Conservation (phyloP, 2,797 vertebrate species). For the Notamacropus eugenii region DNA sequence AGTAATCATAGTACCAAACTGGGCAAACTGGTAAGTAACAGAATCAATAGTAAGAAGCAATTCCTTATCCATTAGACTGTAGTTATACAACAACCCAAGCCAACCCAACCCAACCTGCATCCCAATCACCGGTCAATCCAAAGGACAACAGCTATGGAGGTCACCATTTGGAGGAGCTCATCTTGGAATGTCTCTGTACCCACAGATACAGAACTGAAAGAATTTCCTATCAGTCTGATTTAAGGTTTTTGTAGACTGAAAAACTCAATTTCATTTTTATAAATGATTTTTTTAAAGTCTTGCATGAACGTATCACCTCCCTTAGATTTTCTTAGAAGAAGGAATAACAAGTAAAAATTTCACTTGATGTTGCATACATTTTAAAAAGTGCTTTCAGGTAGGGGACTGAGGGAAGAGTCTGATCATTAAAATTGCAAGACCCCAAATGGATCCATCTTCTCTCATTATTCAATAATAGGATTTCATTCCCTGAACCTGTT, state of each 20-base stretch:
- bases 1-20: background rate
- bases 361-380: background rate
- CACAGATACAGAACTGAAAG: slow-evolving; percentile 2
- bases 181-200: background rate
- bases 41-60: background rate
- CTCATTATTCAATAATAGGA: background rate
- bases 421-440: background rate
- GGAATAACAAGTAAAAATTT: slow-evolving; percentile 17
- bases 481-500: background rate
- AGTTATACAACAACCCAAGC: background rate
- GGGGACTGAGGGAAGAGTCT: background rate
- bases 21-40: background rate
- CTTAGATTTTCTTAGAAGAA: slow-evolving; percentile 13
- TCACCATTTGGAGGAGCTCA: background rate
- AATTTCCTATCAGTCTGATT: background rate
- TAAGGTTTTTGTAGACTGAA: slow-evolving; percentile 29
- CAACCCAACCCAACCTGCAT: background rate
- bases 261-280: background rate
- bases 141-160: background rate
- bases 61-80: background rate
- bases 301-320: slow-evolving; percentile 1
- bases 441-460: background rate
- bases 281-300: slow-evolving; percentile 30
- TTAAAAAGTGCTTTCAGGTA: background rate
- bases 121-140: background rate